A percentile compares a stretch with the other conserved stretches of the same genome.
phyloP scores from a whole-genome alignment of 2,888 invertebrate genomes.

The Hylaea fasciaria region DNA sequence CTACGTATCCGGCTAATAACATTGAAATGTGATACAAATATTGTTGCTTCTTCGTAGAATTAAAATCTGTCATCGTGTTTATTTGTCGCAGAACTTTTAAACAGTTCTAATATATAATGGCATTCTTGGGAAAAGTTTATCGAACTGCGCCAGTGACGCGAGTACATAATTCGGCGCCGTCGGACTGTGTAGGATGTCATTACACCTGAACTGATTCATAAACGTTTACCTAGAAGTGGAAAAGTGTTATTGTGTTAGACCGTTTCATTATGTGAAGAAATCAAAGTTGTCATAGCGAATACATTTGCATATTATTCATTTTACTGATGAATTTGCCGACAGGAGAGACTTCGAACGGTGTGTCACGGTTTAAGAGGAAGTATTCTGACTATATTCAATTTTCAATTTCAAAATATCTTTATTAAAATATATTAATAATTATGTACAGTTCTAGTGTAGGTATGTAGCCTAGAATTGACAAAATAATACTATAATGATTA shows the following conservation, averaged over 20 bases:
- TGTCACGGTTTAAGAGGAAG: conserved; percentile 1
- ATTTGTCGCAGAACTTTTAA: conserved; percentile 52
- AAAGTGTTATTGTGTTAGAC: conserved; percentile 37
- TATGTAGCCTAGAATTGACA: too few relatives aligned
- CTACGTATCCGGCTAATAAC: conserved; percentile 50
- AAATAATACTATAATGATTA: too few relatives aligned
- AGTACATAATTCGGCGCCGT: conserved; percentile 25
- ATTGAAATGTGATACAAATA: conserved; percentile 54
- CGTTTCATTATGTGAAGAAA: conserved; percentile 18
- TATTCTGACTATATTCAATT: not conserved
- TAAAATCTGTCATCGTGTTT: conserved; percentile 44
- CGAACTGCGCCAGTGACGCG: conserved; percentile 48
- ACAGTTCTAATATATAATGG: conserved; percentile 49
- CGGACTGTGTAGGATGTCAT: conserved; percentile 29
- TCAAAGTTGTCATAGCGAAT: conserved; percentile 2
- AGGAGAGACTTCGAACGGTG: conserved; percentile 4
- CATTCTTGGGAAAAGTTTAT: conserved; percentile 60
- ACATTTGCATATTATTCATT: not conserved
- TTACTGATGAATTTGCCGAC: not conserved
- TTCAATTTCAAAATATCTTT: not conserved
- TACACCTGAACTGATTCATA: conserved; percentile 36
- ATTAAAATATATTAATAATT: too few relatives aligned
- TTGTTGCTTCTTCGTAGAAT: conserved; percentile 53
- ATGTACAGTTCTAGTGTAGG: too few relatives aligned
- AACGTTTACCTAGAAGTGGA: conserved; percentile 34